phyloP scores from a whole-genome alignment of 1,140 invertebrate species.

The Hyphantria cunea region DNA sequence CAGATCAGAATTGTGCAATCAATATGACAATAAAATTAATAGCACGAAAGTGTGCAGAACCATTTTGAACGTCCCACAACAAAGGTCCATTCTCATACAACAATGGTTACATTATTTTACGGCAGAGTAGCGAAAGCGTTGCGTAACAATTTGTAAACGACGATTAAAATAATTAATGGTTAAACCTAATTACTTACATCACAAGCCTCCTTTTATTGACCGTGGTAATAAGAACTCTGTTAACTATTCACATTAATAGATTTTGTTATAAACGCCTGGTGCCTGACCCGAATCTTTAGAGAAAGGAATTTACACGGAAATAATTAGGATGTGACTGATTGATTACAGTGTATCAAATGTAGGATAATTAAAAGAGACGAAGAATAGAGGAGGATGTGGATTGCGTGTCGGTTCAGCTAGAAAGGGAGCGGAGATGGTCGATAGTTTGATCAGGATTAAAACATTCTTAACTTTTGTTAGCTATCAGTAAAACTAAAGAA shows the following conservation, averaged over 20 bases:
- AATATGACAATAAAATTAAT: conserved; percentile 50
- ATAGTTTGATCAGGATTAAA: too few relatives aligned
- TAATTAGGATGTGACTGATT: neutral
- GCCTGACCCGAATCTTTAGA: neutral
- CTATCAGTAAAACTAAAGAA: too few relatives aligned
- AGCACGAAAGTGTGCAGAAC: conserved; percentile 48
- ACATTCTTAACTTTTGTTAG: too few relatives aligned
- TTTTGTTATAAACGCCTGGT: conserved; percentile 27
- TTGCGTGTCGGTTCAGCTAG: too few relatives aligned
- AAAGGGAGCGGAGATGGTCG: too few relatives aligned
- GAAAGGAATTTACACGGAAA: neutral
- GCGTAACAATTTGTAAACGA: conserved; percentile 57
- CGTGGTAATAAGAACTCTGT: conserved; percentile 33
- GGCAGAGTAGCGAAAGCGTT: conserved; percentile 64
- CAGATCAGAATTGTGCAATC: conserved; percentile 24
- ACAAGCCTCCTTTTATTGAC: conserved; percentile 37
- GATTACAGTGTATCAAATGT: too few relatives aligned
- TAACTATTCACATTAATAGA: conserved; percentile 40
- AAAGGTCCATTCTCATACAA: conserved; percentile 62
- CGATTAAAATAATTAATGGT: conserved; percentile 74
- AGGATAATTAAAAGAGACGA: too few relatives aligned
- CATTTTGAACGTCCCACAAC: conserved; percentile 49
- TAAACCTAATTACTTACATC: conserved; percentile 66
- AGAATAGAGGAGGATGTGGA: too few relatives aligned
- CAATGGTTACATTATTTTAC: conserved; percentile 74